Base-by-base conservation (phyloP, 1,140 invertebrate species). In the Heliconius himera region DNA sequence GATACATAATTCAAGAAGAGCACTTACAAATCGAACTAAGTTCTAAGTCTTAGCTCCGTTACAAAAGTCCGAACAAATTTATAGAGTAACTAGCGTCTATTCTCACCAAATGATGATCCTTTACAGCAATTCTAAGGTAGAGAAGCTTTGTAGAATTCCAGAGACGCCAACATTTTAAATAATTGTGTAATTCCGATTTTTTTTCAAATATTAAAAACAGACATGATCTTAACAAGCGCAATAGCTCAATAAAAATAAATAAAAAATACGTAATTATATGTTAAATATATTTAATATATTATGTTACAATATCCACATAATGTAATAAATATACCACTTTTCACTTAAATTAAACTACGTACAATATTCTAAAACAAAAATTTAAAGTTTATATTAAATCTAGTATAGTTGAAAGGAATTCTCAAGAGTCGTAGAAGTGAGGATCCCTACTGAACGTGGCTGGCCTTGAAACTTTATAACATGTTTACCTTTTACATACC, bases 321-420 rank as follows among this genome's bases (percentile, higher is more conserved):
- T 46, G 41, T 46, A 46, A 46, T 46, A 46, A 16, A 46, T 46
- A 26, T 46, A 46, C 16, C 41, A 16, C 41, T 16, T 60, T 60
- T 60, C 8, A 11, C 3, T 60, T 11, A 26, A 60, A 60, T 2
- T 60, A 22, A 11, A 60, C 54, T 16, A 22, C 54, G 3, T 60
- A n/a, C 8, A 11, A 60, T n/a, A 22, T 9, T 60, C 9, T 22
- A 8, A 1, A 22, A 60, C n/a, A 22, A 60, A n/a, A 60, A 22
- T 60, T 60, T 60, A 9, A 22, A 60, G 20, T 60, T 22, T 60
- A 60, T 60, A 22, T 60, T 22, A 60, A 26, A 60, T 26, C n/a
- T 60, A 60, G n/a, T 60, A 22, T 60, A 60, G 54, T 60, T 60
- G 54, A 60, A 26, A 60, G n/a, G n/a, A 60, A 60, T 60, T 26